Percentiles rank a stretch among this genome's conserved stretches.
Evolutionary conservation across 2,797 vertebrate species (phyloP).

Genomic region (Enteromius paludinosus): DNA sequence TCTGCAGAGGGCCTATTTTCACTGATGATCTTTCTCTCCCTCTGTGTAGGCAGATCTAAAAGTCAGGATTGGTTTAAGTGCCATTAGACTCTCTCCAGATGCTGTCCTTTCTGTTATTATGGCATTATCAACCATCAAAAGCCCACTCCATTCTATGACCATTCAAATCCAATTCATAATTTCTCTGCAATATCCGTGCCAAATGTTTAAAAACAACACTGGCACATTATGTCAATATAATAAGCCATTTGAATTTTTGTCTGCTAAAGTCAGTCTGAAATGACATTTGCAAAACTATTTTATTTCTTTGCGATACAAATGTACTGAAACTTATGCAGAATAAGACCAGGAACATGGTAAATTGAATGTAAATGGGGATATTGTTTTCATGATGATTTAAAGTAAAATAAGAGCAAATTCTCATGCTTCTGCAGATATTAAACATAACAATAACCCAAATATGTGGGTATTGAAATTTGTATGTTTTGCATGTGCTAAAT

Average conservation of each 20-base stretch:
- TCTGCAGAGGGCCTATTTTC: slow-evolving; percentile 19
- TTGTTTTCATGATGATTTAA: slow-evolving; percentile 5
- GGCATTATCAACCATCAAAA: slow-evolving; percentile 8
- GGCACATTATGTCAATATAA: slow-evolving; percentile 20
- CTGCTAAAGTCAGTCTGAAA: slow-evolving; percentile 8
- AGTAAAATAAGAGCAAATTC: neutral
- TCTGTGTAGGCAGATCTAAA: slow-evolving; percentile 61
- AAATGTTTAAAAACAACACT: slow-evolving; percentile 48
- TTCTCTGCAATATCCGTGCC: slow-evolving; percentile 54
- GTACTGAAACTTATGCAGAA: neutral
- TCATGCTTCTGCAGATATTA: neutral
- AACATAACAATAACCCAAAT: neutral
- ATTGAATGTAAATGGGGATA: neutral
- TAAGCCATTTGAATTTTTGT: slow-evolving; percentile 20
- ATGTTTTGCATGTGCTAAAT: slow-evolving; percentile 4
- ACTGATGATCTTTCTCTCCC: slow-evolving; percentile 15
- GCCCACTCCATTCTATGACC: slow-evolving; percentile 62
- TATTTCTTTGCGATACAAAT: neutral
- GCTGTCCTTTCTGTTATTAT: slow-evolving; percentile 13
- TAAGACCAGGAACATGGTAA: neutral
- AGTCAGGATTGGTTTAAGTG: slow-evolving; percentile 57
- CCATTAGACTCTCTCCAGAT: slow-evolving; percentile 60
- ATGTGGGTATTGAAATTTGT: neutral
- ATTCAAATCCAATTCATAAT: slow-evolving; percentile 68
- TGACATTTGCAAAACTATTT: neutral